Evolutionary conservation across 1,140 invertebrate genomes (phyloP).

Genomic region (Neodiprion fabricii): DNA sequence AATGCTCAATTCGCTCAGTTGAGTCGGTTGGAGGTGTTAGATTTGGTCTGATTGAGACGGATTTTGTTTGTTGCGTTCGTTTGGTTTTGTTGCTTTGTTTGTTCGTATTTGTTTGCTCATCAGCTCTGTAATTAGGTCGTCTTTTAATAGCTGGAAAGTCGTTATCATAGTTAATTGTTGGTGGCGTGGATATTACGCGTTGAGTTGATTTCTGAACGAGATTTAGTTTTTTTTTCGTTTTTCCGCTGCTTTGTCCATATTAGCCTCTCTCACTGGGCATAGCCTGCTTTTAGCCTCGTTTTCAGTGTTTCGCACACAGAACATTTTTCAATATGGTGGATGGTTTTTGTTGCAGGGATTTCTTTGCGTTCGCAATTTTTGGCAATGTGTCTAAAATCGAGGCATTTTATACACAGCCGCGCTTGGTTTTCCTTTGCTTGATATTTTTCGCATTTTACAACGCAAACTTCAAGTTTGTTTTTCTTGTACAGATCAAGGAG

Average conservation of each 20-base stretch:
- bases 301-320: constrained; percentile 9
- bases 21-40: neutral
- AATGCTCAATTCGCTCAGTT: constrained; percentile 15
- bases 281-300: constrained; percentile 8
- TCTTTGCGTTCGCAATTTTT: constrained; percentile 10
- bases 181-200: neutral
- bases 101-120: neutral
- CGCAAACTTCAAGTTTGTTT: constrained; percentile 17
- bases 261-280: constrained; percentile 10
- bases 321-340: constrained; percentile 1
- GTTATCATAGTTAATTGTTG: constrained; percentile 13
- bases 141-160: constrained; percentile 15
- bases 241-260: constrained; percentile 13
- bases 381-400: constrained; percentile 13
- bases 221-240: neutral
- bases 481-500: constrained; percentile 15
- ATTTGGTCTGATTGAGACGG: neutral
- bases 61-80: constrained; percentile 16
- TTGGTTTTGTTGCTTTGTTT: neutral
- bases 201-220: neutral
- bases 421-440: constrained; percentile 6
- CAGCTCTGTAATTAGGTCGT: constrained; percentile 11
- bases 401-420: constrained; percentile 14
- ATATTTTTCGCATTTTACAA: constrained; percentile 21
- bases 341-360: constrained; percentile 10